Evolutionary conservation across 2,113 vertebrate genomes (phyloP).

Genomic region (Mustela nigripes): DNA sequence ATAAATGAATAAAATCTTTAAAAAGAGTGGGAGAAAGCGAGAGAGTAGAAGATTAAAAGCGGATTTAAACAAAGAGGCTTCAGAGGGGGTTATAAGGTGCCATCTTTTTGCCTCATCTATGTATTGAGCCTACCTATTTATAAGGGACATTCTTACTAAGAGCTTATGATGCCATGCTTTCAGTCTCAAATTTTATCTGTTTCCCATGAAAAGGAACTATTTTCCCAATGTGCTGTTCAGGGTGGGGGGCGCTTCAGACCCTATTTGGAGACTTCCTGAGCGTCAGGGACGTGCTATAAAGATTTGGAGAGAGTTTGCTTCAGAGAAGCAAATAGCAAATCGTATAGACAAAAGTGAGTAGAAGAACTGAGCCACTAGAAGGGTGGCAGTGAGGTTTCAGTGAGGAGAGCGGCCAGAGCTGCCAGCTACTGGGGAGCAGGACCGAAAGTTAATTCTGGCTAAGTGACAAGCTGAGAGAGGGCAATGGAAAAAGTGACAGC

Average conservation of each 20-base stretch:
- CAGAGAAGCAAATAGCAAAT: not conserved
- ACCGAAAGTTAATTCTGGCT: not conserved
- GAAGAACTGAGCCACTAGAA: not conserved
- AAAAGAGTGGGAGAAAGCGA: not conserved
- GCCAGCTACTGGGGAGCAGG: not conserved
- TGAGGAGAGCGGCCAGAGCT: not conserved
- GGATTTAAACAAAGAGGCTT: not conserved
- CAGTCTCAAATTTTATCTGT: not conserved
- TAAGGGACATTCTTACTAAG: not conserved
- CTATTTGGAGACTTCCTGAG: not conserved
- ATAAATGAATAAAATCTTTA: not conserved
- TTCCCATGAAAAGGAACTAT: not conserved
- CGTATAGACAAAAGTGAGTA: not conserved
- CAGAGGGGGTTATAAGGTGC: not conserved
- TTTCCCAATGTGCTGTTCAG: not conserved
- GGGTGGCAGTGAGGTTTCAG: not conserved
- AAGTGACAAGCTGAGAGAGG: not conserved
- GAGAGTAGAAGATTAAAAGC: not conserved
- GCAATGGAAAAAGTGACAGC: not conserved
- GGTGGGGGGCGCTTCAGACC: not conserved
- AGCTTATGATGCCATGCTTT: not conserved
- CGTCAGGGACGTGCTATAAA: not conserved
- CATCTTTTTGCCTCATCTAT: not conserved
- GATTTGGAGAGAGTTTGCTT: not conserved
- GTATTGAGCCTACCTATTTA: not conserved